Evolutionary conservation across 2,888 invertebrate genomes (phyloP).

Genomic region (Nomada fabriciana): DNA sequence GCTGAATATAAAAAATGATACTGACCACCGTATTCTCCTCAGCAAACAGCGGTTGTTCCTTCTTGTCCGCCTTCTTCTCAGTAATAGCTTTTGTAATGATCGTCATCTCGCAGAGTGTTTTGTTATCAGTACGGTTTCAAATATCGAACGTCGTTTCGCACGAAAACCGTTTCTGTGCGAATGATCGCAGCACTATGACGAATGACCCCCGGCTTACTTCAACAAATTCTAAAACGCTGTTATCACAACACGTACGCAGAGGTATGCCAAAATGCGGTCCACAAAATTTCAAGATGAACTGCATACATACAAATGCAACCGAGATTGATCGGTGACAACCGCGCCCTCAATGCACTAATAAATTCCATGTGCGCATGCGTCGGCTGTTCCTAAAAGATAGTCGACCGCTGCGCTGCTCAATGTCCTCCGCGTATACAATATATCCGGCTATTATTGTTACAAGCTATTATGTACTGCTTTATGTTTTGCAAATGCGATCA

Average conservation of each 20-base stretch:
- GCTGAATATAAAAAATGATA: slow-evolving; percentile 7
- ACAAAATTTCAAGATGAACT: slow-evolving; percentile 51
- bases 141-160: slow-evolving; percentile 2
- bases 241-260: slow-evolving; percentile 22
- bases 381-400: slow-evolving; percentile 6
- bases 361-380: slow-evolving; percentile 50
- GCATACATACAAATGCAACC: slow-evolving; percentile 58
- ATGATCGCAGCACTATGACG: not conserved
- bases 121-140: slow-evolving; percentile 5
- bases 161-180: slow-evolving; percentile 1
- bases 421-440: no score
- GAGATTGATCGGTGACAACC: slow-evolving; percentile 71
- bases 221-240: slow-evolving; percentile 2
- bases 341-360: slow-evolving; percentile 63
- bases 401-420: not conserved
- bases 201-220: slow-evolving; percentile 30
- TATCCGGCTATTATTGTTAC: no score
- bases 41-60: slow-evolving; percentile 88
- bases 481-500: no score
- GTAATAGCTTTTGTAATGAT: slow-evolving; percentile 91
- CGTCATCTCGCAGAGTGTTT: slow-evolving; percentile 87
- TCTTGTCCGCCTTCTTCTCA: slow-evolving; percentile 89
- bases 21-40: slow-evolving; percentile 84
- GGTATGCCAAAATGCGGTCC: slow-evolving; percentile 7
- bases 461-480: no score